These are phyloP conservation scores for Poeciliopsis occidentalis DNA, from an alignment of 2,113 vertebrate species.

Conservation along the genomic window DNA sequence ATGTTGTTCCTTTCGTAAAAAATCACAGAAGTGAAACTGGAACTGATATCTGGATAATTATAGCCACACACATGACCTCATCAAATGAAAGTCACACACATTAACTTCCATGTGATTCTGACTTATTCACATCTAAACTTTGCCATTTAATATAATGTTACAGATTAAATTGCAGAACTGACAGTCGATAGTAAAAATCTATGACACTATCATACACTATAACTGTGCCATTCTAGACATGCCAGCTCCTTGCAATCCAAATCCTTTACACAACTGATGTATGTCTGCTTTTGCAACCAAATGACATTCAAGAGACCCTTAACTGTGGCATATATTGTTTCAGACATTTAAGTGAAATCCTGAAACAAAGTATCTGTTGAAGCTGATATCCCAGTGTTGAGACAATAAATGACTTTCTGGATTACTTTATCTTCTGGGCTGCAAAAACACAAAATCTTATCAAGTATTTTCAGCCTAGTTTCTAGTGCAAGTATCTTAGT, in stretches of 20 bases:
- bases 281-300: too few species aligned
- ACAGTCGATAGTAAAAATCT: neutral
- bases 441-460: too few species aligned
- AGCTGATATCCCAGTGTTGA: neutral
- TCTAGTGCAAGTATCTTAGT: too few species aligned
- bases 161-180: neutral
- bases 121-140: neutral
- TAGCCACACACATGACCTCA: conserved; percentile 12
- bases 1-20: neutral
- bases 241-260: too few species aligned
- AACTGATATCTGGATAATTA: conserved; percentile 7
- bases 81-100: neutral
- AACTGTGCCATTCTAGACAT: too few species aligned
- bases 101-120: conserved; percentile 5
- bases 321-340: neutral
- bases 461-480: too few species aligned
- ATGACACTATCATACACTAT: neutral
- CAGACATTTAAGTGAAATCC: neutral
- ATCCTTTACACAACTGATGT: too few species aligned
- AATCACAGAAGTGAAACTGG: neutral
- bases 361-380: neutral
- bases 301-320: too few species aligned
- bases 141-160: neutral
- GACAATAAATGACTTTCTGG: neutral
- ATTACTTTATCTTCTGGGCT: neutral